Evolutionary conservation across 1,140 invertebrate species (phyloP).

Genomic region (Drosophila repletoides): DNA sequence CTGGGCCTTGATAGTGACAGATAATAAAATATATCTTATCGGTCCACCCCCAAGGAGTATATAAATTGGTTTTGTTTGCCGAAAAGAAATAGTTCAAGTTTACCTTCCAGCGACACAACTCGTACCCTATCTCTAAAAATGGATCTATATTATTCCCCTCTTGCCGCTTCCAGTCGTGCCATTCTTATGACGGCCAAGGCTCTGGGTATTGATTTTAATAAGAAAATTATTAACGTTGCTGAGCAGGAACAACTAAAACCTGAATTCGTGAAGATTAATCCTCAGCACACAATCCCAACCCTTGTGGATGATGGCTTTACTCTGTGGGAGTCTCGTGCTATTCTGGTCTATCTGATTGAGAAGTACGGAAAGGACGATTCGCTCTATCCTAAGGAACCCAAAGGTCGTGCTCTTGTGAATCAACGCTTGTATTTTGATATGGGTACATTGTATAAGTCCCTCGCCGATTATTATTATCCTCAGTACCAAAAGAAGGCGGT

Average conservation of each 20-base stretch:
- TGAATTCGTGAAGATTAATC: constrained; percentile 83
- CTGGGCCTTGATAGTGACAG: neutral
- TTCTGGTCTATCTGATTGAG: constrained; percentile 59
- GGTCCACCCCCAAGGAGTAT: too few species aligned
- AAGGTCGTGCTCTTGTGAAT: constrained; percentile 83
- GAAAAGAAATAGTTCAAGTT: too few species aligned
- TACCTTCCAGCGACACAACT: too few species aligned
- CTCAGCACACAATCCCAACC: constrained; percentile 72
- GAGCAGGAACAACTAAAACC: constrained; percentile 86
- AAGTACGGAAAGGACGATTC: constrained; percentile 81
- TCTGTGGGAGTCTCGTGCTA: constrained; percentile 70
- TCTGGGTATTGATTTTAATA: constrained; percentile 82
- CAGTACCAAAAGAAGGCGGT: constrained; percentile 31
- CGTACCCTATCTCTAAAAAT: too few species aligned
- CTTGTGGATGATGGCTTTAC: constrained; percentile 53
- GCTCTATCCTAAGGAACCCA: constrained; percentile 84
- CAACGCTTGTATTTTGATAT: constrained; percentile 85
- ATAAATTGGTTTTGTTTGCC: too few species aligned
- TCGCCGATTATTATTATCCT: constrained; percentile 55
- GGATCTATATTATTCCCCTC: constrained; percentile 45
- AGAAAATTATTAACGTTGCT: constrained; percentile 84
- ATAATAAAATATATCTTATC: too few species aligned
- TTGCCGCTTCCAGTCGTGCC: constrained; percentile 79
- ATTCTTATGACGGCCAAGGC: constrained; percentile 81
- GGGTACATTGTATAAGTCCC: constrained; percentile 81